Evolutionary conservation across 2,113 vertebrate species (phyloP).

Genomic region (Bos indicus): DNA sequence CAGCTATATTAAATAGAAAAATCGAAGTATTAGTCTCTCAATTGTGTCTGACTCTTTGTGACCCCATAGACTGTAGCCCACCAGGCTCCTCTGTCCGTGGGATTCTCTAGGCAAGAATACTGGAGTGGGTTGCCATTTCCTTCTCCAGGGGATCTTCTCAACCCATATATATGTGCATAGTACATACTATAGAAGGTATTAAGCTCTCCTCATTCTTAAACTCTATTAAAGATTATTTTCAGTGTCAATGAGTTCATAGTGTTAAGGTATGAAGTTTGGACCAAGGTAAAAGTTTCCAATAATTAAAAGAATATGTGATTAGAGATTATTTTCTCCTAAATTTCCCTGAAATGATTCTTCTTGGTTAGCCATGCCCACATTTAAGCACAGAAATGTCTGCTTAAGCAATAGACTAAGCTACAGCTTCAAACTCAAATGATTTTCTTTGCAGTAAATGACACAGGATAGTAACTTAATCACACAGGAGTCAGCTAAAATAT

Average conservation of each 20-base stretch:
- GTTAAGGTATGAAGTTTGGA: neutral
- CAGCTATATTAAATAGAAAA: no score
- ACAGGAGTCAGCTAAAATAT: slow-evolving; percentile 58
- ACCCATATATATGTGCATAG: no score
- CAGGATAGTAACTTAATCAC: slow-evolving; percentile 33
- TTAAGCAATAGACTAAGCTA: neutral
- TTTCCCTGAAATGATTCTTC: neutral
- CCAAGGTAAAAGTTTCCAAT: neutral
- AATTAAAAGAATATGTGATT: neutral
- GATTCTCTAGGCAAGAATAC: no score
- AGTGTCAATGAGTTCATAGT: neutral
- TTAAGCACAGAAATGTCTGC: neutral
- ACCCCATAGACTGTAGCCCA: no score
- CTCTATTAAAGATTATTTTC: neutral
- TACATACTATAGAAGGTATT: neutral
- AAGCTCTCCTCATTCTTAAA: neutral
- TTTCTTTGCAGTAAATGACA: neutral
- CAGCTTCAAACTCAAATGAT: slow-evolving; percentile 21
- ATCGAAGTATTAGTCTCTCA: no score
- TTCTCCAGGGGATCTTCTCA: no score
- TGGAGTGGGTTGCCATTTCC: no score
- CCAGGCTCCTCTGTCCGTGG: no score
- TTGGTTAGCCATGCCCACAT: neutral
- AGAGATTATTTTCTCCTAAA: neutral
- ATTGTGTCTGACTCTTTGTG: no score